Conservation (phyloP, 2,797 vertebrate genomes). For the Microctenopoma steveboyesi region DNA sequence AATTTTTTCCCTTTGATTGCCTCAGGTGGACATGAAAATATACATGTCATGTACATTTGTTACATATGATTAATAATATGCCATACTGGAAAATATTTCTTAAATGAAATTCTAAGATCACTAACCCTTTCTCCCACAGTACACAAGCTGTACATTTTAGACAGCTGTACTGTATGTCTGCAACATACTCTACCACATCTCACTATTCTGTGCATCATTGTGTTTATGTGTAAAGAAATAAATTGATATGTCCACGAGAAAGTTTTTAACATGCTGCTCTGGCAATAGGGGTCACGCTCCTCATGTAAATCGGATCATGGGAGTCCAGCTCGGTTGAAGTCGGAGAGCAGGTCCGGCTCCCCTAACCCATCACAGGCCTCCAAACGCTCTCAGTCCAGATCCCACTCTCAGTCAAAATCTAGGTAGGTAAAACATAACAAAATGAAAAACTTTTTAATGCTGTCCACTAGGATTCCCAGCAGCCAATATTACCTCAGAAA, state of each 20-base stretch:
- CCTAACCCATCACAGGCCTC: slow-evolving; percentile 89
- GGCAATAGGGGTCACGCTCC: slow-evolving; percentile 91
- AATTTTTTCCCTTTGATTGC: slow-evolving; percentile 85
- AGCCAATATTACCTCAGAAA: no score
- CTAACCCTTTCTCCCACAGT: slow-evolving; percentile 94
- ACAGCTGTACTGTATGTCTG: slow-evolving; percentile 48
- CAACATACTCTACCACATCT: slow-evolving; percentile 35
- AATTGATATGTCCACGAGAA: slow-evolving; percentile 34
- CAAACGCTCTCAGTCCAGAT: slow-evolving; percentile 90
- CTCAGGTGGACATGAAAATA: slow-evolving; percentile 87
- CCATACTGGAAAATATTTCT: slow-evolving; percentile 40
- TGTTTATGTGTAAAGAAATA: slow-evolving; percentile 47
- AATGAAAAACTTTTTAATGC: no score
- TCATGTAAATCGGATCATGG: slow-evolving; percentile 92
- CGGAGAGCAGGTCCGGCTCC: slow-evolving; percentile 91
- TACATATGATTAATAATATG: slow-evolving; percentile 47
- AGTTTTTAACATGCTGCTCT: slow-evolving; percentile 86
- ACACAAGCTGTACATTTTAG: slow-evolving; percentile 62
- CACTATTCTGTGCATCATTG: slow-evolving; percentile 34
- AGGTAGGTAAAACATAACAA: slow-evolving; percentile 75
- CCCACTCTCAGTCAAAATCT: slow-evolving; percentile 92
- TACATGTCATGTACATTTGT: slow-evolving; percentile 47
- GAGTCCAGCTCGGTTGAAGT: slow-evolving; percentile 91
- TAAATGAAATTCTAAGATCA: slow-evolving; percentile 64
- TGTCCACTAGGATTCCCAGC: no score